Conservation (phyloP, 2,797 vertebrate genomes). For the Tauraco hartlaubi region DNA sequence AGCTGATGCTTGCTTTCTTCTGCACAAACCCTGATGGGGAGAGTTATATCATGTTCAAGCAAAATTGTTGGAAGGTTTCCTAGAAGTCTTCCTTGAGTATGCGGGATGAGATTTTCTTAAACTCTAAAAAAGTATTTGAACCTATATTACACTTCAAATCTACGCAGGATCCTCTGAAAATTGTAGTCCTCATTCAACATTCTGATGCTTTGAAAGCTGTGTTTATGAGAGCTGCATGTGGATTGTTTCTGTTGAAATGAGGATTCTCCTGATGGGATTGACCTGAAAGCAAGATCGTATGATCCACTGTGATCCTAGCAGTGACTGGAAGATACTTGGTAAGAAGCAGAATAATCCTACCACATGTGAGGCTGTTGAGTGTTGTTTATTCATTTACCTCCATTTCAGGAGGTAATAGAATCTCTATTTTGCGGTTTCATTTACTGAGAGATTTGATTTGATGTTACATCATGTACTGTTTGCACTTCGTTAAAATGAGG, state of each 20-base stretch:
- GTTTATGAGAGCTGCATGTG: background rate
- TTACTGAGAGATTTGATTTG: background rate
- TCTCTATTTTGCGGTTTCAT: background rate
- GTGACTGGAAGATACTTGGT: background rate
- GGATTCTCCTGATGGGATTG: background rate
- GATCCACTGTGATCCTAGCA: background rate
- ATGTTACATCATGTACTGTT: background rate
- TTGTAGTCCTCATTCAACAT: background rate
- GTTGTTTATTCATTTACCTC: background rate
- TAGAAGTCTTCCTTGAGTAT: background rate
- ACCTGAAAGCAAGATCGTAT: background rate
- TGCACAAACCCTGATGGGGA: background rate
- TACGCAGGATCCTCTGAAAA: background rate
- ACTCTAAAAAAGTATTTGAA: too few species aligned
- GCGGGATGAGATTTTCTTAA: background rate
- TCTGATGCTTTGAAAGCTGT: background rate
- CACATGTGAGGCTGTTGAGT: background rate
- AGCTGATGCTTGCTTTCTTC: background rate
- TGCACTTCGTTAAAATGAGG: background rate
- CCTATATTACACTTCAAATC: background rate
- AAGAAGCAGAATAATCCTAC: background rate
- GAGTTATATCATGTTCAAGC: background rate
- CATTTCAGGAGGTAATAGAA: background rate
- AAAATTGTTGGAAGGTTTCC: background rate
- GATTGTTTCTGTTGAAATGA: background rate